These are phyloP conservation scores for Lerema accius DNA, from an alignment of 1,140 invertebrate species.

Conservation along the genomic window DNA sequence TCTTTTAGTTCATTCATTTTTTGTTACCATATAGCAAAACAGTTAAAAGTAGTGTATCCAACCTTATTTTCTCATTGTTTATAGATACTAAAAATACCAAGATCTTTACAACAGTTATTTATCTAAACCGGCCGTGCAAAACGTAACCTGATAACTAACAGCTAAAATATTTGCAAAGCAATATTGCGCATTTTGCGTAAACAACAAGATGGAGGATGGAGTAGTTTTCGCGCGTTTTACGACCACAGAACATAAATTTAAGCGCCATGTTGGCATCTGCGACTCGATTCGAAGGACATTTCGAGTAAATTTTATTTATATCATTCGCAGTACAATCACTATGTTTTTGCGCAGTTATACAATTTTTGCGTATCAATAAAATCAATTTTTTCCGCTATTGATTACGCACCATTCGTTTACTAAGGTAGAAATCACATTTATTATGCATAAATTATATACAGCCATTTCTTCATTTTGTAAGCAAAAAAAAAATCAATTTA, in stretches of 20 bases:
- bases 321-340: neutral
- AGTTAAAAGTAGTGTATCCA: too few relatives aligned
- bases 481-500: too few relatives aligned
- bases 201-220: constrained; percentile 17
- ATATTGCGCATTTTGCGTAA: neutral
- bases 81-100: too few relatives aligned
- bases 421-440: too few relatives aligned
- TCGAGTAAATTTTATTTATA: constrained; percentile 4
- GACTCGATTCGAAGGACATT: constrained; percentile 10
- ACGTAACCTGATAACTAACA: constrained; percentile 9
- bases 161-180: constrained; percentile 1
- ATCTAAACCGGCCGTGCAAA: neutral
- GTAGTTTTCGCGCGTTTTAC: constrained; percentile 15
- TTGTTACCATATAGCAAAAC: too few relatives aligned
- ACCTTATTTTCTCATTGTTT: too few relatives aligned
- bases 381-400: too few relatives aligned
- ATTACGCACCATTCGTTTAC: too few relatives aligned
- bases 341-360: neutral
- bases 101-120: neutral
- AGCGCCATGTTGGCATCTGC: constrained; percentile 21
- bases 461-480: too few relatives aligned
- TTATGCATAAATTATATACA: too few relatives aligned
- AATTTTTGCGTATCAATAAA: constrained; percentile 1
- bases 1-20: too few relatives aligned
- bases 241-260: constrained; percentile 9